phyloP scores from a whole-genome alignment of 2,888 invertebrate genomes.

The Biston betularia region DNA sequence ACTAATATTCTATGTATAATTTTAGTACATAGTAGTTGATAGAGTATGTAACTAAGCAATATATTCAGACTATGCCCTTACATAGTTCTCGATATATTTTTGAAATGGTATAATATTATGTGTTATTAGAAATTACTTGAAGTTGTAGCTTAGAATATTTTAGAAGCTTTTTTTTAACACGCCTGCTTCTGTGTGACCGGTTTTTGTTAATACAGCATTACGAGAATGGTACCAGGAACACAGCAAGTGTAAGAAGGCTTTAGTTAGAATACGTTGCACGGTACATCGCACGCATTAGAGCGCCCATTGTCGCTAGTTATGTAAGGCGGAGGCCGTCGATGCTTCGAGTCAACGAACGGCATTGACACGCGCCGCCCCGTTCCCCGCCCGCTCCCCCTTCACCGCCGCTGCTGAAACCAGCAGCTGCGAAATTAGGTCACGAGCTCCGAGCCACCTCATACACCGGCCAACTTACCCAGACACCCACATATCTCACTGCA shows the following conservation, averaged over 20 bases:
- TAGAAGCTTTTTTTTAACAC: neutral
- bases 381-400: slow-evolving; percentile 59
- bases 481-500: slow-evolving; percentile 50
- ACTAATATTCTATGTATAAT: neutral
- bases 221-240: slow-evolving; percentile 29
- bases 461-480: slow-evolving; percentile 67
- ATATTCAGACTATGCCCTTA: neutral
- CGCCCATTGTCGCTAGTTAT: slow-evolving; percentile 84
- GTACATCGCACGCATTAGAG: slow-evolving; percentile 78
- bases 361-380: slow-evolving; percentile 81
- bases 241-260: slow-evolving; percentile 30
- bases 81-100: neutral
- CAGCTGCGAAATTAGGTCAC: slow-evolving; percentile 86
- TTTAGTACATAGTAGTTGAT: neutral
- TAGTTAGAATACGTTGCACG: slow-evolving; percentile 48
- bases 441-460: slow-evolving; percentile 79
- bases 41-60: too few relatives aligned
- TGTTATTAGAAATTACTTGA: neutral
- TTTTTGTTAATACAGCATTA: slow-evolving; percentile 10
- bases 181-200: neutral
- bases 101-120: too few relatives aligned
- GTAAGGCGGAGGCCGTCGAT: slow-evolving; percentile 84
- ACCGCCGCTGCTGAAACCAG: slow-evolving; percentile 82
- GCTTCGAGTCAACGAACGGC: slow-evolving; percentile 85
- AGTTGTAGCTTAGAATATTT: neutral